phyloP scores from a whole-genome alignment of 1,140 invertebrate species.

The Elysia chlorotica region DNA sequence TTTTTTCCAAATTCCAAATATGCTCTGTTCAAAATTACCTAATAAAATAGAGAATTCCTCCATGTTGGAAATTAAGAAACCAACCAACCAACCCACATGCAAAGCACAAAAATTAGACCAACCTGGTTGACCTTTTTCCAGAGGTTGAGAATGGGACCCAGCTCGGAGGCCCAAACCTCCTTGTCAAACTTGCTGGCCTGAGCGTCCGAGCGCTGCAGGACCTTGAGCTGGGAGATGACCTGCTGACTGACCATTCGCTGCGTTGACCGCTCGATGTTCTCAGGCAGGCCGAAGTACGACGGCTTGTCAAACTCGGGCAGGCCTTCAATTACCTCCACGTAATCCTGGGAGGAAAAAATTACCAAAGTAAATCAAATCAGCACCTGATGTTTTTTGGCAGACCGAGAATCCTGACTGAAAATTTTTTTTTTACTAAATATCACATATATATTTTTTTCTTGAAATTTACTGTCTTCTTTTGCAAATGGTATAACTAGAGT shows the following conservation, averaged over 20 bases:
- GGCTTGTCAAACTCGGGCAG: slow-evolving; percentile 74
- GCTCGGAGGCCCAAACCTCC: slow-evolving; percentile 67
- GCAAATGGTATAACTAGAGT: too few species aligned
- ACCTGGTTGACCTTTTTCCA: slow-evolving; percentile 79
- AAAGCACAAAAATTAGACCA: slow-evolving; percentile 12
- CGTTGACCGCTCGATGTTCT: slow-evolving; percentile 80
- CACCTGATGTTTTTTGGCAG: too few species aligned
- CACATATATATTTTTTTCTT: too few species aligned
- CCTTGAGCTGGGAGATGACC: slow-evolving; percentile 70
- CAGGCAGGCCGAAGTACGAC: slow-evolving; percentile 77
- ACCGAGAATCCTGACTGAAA: too few species aligned
- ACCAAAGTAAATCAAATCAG: too few species aligned
- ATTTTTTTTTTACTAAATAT: too few species aligned
- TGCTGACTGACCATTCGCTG: slow-evolving; percentile 72
- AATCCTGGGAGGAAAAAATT: slow-evolving; percentile 69
- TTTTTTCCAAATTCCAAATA: too few species aligned
- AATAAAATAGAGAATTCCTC: too few species aligned
- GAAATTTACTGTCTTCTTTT: too few species aligned
- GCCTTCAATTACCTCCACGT: slow-evolving; percentile 68
- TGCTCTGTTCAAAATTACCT: too few species aligned
- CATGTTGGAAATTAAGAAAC: too few species aligned
- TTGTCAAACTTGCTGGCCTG: slow-evolving; percentile 63
- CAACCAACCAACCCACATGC: too few species aligned
- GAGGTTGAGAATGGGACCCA: slow-evolving; percentile 72
- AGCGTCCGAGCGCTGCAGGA: slow-evolving; percentile 54